Conservation (phyloP, 2,797 vertebrate species). For the Brachymystax lenok region DNA sequence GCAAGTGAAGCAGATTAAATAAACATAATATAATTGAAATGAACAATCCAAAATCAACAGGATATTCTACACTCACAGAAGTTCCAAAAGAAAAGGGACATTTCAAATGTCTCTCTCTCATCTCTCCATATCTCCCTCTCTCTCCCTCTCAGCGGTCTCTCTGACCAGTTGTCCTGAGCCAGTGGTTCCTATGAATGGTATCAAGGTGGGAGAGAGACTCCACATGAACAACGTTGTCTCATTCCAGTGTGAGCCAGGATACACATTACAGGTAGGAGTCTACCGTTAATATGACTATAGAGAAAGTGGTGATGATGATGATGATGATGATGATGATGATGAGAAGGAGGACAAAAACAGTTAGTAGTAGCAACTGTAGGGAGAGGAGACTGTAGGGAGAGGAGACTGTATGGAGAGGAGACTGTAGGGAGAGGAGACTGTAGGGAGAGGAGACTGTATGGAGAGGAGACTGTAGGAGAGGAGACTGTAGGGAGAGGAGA, state of each 20-base stretch:
- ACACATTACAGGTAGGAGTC: slow-evolving; percentile 87
- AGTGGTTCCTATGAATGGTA: slow-evolving; percentile 86
- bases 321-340: neutral
- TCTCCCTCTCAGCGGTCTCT: slow-evolving; percentile 78
- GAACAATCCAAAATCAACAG: too few species aligned
- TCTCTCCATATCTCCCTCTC: slow-evolving; percentile 5
- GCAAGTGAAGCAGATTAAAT: too few species aligned
- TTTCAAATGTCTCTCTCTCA: neutral
- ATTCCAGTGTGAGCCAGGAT: slow-evolving; percentile 96
- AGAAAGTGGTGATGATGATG: neutral
- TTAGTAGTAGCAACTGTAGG: too few species aligned
- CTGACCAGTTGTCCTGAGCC: slow-evolving; percentile 95
- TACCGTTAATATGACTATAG: neutral
- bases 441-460: too few species aligned
- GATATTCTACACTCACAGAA: too few species aligned
- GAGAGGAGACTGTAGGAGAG: too few species aligned
- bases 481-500: too few species aligned
- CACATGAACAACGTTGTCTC: slow-evolving; percentile 97
- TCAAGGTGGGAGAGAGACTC: slow-evolving; percentile 91
- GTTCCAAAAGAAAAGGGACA: too few species aligned
- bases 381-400: too few species aligned
- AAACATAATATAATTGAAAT: too few species aligned
- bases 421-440: too few species aligned
- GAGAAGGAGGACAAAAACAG: neutral
- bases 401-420: too few species aligned